These are phyloP conservation scores for Mesocentrotus franciscanus DNA, from an alignment of 53 echinoderm and acorn worm species.

Conservation along the genomic window DNA sequence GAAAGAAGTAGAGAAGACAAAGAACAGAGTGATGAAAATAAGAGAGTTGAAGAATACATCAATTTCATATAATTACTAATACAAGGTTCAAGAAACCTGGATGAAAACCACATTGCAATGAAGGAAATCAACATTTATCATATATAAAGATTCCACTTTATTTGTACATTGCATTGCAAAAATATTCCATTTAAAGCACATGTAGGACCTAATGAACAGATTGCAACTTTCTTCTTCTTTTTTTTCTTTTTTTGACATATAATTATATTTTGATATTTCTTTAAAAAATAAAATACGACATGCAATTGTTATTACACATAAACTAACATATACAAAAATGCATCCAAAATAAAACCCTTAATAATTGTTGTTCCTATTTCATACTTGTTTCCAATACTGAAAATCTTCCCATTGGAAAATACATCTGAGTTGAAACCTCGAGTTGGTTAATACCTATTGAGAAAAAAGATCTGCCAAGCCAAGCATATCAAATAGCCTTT, in stretches of 20 bases:
- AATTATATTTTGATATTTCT: background rate
- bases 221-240: background rate
- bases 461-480: background rate
- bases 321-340: constrained; percentile 8
- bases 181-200: constrained; percentile 41
- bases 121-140: background rate
- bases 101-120: background rate
- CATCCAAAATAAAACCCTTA: background rate
- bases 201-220: constrained; percentile 15
- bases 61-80: too few species aligned
- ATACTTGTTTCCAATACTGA: background rate
- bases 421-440: constrained; percentile 2
- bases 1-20: background rate
- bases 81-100: background rate
- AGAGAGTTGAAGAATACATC: background rate
- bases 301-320: constrained; percentile 12
- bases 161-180: constrained; percentile 50
- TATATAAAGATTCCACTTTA: constrained; percentile 59
- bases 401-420: background rate
- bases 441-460: constrained; percentile 6
- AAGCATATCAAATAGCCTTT: background rate
- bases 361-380: background rate
- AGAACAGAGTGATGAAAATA: background rate
- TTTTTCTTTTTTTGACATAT: background rate
- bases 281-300: constrained; percentile 35